Conservation (phyloP, 1,140 invertebrate genomes). For the Globodera ellingtonae region DNA sequence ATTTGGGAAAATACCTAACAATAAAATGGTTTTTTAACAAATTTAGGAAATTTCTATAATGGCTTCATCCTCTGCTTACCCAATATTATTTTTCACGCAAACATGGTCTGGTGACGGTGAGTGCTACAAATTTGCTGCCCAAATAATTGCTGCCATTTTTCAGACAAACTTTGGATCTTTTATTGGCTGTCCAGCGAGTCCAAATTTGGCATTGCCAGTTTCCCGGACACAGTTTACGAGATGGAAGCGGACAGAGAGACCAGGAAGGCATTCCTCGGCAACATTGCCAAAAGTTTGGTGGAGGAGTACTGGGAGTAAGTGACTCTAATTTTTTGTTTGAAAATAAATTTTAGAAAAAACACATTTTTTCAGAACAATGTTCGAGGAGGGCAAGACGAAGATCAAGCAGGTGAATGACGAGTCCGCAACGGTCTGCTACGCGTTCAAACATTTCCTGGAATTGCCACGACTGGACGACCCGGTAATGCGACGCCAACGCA, state of each 20-base stretch:
- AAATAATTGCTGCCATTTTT: neutral
- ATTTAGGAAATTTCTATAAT: neutral
- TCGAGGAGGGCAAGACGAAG: neutral
- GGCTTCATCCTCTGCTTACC: neutral
- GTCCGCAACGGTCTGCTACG: neutral
- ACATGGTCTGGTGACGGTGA: neutral
- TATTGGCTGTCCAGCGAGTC: neutral
- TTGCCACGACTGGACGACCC: neutral
- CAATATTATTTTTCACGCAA: neutral
- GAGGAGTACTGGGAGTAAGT: neutral
- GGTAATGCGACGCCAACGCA: neutral
- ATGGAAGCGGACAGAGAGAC: neutral
- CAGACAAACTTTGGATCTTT: neutral
- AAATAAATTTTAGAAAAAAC: no score
- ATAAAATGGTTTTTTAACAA: no score
- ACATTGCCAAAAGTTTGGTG: neutral
- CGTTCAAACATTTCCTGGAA: neutral
- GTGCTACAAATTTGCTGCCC: no score
- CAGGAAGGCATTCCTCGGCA: neutral
- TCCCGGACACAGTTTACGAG: no score
- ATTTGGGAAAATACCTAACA: no score
- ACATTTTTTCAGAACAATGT: neutral
- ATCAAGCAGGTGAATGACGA: neutral
- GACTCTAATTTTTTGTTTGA: no score
- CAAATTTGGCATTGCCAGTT: neutral